A percentile compares a stretch with the other conserved stretches of the same genome.
Conservation (phyloP, 2,113 vertebrate genomes). For the Leiothrix lutea region DNA sequence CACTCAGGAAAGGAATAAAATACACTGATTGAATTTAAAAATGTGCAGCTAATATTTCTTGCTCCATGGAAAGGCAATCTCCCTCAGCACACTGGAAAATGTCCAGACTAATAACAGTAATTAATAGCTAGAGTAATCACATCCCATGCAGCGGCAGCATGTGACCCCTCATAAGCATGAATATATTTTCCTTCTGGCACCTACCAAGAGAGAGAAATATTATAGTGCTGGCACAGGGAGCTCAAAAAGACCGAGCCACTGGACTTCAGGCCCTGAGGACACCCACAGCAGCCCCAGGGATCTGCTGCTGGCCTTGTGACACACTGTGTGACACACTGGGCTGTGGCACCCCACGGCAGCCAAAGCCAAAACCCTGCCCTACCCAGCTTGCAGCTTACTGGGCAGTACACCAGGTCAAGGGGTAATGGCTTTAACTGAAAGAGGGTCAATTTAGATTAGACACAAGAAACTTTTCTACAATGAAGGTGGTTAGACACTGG, state of each 20-base stretch:
- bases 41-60: neutral
- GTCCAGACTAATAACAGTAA: conserved; percentile 23
- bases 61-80: neutral
- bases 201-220: neutral
- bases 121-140: conserved; percentile 29
- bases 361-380: neutral
- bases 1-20: neutral
- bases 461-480: neutral
- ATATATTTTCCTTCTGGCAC: neutral
- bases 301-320: neutral
- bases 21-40: neutral
- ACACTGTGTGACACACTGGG: fast-evolving
- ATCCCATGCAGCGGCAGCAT: neutral
- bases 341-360: neutral
- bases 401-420: neutral
- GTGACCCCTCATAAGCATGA: neutral
- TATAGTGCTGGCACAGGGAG: neutral
- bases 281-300: no score
- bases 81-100: neutral
- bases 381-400: neutral
- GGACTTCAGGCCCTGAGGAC: neutral
- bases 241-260: fast-evolving
- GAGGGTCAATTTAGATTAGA: neutral
- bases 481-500: neutral
- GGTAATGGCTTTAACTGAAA: neutral